These are phyloP conservation scores for Centruroides vittatus DNA, from an alignment of 1,140 invertebrate species.

Conservation along the genomic window DNA sequence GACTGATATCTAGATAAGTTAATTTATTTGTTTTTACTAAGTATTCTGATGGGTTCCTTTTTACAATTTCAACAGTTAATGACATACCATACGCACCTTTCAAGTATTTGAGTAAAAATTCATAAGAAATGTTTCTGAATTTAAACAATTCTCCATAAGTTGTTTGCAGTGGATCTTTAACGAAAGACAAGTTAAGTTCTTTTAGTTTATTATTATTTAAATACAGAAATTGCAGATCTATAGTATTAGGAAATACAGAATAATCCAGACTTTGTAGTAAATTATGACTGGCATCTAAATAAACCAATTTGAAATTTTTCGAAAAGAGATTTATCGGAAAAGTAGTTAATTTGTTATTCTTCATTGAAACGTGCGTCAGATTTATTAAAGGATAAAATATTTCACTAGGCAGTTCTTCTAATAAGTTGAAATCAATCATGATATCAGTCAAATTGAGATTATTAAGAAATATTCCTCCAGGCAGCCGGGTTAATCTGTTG, in stretches of 20 bases:
- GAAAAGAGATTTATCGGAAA: constrained; percentile 6
- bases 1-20: too few relatives aligned
- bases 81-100: too few relatives aligned
- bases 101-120: too few relatives aligned
- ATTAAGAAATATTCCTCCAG: too few relatives aligned
- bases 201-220: constrained; percentile 10
- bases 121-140: too few relatives aligned
- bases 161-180: neutral
- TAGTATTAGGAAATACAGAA: constrained; percentile 10
- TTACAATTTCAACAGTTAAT: too few relatives aligned
- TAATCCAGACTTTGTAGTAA: constrained; percentile 12
- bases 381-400: constrained; percentile 1
- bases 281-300: constrained; percentile 19
- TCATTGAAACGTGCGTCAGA: constrained; percentile 7
- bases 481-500: too few relatives aligned
- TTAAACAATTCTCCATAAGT: too few relatives aligned
- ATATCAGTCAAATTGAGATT: neutral
- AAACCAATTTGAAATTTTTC: constrained; percentile 14
- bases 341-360: constrained; percentile 5
- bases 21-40: too few relatives aligned
- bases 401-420: constrained; percentile 3
- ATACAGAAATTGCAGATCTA: constrained; percentile 10
- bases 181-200: constrained; percentile 8
- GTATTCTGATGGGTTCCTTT: too few relatives aligned
- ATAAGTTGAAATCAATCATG: constrained; percentile 1